phyloP scores from a whole-genome alignment of 2,113 vertebrate species.

The Rhinichthys klamathensis region DNA sequence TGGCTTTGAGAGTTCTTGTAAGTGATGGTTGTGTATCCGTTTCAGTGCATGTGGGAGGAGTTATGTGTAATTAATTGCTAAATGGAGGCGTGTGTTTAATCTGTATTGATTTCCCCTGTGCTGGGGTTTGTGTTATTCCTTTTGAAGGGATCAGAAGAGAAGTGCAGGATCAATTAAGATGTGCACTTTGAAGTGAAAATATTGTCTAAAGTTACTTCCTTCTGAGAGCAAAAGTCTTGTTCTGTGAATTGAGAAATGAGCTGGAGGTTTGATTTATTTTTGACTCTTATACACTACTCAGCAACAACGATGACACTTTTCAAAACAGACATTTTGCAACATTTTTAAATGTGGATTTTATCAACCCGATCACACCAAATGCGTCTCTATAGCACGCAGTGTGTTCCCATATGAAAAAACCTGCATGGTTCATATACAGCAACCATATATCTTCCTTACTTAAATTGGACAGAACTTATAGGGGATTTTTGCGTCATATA shows the following conservation, averaged over 20 bases:
- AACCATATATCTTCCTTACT: no score
- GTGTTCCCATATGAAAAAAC: no score
- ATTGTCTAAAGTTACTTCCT: slow-evolving; percentile 26
- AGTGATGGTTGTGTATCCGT: slow-evolving; percentile 8
- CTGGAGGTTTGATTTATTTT: not conserved
- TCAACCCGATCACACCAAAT: no score
- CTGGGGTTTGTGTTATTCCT: slow-evolving; percentile 39
- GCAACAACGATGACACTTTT: not conserved
- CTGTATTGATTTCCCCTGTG: slow-evolving; percentile 58
- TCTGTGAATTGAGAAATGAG: not conserved
- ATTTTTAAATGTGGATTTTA: no score
- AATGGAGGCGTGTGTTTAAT: slow-evolving; percentile 55
- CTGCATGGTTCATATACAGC: no score
- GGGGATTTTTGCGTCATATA: no score
- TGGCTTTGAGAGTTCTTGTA: not conserved
- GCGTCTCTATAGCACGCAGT: no score
- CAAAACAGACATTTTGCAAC: no score
- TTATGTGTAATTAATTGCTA: slow-evolving; percentile 40
- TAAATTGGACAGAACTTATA: no score
- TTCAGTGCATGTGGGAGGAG: slow-evolving; percentile 37
- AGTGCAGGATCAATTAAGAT: slow-evolving; percentile 45
- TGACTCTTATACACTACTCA: not conserved
- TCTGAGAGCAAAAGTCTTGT: slow-evolving; percentile 8
- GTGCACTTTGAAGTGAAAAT: slow-evolving; percentile 43
- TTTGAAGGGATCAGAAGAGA: slow-evolving; percentile 58